Evolutionary conservation across 1,140 invertebrate genomes (phyloP).

Genomic region (Drosophila paulistorum): DNA sequence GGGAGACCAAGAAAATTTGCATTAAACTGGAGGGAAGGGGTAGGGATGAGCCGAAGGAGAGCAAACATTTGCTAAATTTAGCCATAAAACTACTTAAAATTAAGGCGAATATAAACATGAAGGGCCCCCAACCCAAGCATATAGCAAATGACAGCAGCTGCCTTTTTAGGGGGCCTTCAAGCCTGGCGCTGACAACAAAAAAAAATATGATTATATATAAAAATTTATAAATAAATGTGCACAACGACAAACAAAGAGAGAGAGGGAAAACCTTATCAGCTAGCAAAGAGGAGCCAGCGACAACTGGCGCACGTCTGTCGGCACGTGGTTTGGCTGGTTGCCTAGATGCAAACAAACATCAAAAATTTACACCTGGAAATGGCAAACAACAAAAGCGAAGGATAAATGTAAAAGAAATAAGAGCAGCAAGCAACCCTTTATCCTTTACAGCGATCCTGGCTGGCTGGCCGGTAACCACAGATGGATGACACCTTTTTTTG

Average conservation of each 20-base stretch:
- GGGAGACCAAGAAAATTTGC: constrained; percentile 27
- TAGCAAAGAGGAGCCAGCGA: constrained; percentile 26
- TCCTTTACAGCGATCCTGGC: constrained; percentile 11
- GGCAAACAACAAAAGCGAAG: constrained; percentile 56
- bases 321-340: constrained; percentile 56
- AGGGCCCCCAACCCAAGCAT: constrained; percentile 63
- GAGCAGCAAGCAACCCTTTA: constrained; percentile 54
- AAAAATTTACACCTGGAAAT: constrained; percentile 81
- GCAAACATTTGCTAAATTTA: constrained; percentile 8
- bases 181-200: constrained; percentile 37
- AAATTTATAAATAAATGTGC: constrained; percentile 28
- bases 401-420: constrained; percentile 27
- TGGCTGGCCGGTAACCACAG: constrained; percentile 53
- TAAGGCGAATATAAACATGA: constrained; percentile 24
- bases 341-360: constrained; percentile 30
- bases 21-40: constrained; percentile 9
- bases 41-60: neutral
- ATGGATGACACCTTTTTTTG: constrained; percentile 45
- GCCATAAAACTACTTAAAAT: constrained; percentile 39
- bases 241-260: constrained; percentile 4
- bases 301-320: constrained; percentile 74
- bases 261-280: constrained; percentile 54
- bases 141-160: constrained; percentile 59
- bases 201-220: constrained; percentile 49
- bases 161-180: constrained; percentile 34